Evolutionary conservation across 2,797 vertebrate genomes (phyloP).

Genomic region (Ataeniobius toweri): DNA sequence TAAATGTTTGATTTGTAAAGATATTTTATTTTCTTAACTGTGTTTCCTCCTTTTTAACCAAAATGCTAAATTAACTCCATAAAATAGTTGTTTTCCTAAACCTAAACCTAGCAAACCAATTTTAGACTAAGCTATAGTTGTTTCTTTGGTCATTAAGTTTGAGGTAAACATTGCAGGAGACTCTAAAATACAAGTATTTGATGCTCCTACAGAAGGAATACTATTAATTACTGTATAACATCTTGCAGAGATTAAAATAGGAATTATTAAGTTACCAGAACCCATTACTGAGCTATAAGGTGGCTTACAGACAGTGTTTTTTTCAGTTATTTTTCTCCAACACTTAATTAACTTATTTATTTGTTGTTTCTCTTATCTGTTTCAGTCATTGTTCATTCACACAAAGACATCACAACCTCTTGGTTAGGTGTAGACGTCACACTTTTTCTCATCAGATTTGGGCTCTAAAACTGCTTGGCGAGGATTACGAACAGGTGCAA

Average conservation of each 20-base stretch:
- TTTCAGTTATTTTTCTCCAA: neutral
- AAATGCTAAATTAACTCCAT: neutral
- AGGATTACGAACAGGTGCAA: neutral
- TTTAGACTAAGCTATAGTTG: neutral
- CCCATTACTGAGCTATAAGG: neutral
- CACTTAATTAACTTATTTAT: neutral
- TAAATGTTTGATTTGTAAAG: neutral
- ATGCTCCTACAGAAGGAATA: neutral
- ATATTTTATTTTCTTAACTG: neutral
- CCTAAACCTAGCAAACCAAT: neutral
- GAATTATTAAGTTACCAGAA: neutral
- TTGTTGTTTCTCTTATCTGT: neutral
- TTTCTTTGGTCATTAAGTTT: neutral
- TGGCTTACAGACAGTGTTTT: neutral
- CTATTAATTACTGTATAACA: neutral
- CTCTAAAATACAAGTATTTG: neutral
- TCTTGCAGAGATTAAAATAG: neutral
- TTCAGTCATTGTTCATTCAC: neutral
- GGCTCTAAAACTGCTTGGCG: neutral
- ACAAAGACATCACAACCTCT: neutral
- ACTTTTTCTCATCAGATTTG: no score
- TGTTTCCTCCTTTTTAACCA: neutral
- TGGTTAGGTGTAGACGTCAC: no score
- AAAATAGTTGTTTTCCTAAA: no score
- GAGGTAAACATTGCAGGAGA: neutral